Evolutionary conservation across 2,888 invertebrate species (phyloP).

Genomic region (Galerucella nymphaeae): DNA sequence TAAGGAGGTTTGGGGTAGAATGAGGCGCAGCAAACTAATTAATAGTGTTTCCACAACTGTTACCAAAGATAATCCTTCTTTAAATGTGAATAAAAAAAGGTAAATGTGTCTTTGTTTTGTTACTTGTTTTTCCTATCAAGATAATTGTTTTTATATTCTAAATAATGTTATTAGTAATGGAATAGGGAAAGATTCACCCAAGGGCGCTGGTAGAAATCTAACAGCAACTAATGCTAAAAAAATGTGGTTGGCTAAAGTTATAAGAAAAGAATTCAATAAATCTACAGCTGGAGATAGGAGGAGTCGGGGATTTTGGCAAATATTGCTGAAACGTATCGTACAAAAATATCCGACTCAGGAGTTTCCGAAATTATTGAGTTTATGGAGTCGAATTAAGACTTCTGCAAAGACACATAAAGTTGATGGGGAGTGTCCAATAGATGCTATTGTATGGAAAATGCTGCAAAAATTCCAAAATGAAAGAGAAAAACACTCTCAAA

Average conservation of each 20-base stretch:
- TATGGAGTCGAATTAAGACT: not conserved
- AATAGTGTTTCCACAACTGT: not conserved
- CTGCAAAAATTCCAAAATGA: too few species aligned
- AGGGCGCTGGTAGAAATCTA: not conserved
- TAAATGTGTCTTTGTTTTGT: too few species aligned
- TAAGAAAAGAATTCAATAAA: slow-evolving; percentile 12
- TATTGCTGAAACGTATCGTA: not conserved
- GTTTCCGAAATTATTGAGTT: not conserved
- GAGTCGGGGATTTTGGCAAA: not conserved
- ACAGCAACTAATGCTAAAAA: too few species aligned
- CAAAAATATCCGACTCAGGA: not conserved
- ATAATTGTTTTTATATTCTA: too few species aligned
- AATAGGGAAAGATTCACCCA: not conserved
- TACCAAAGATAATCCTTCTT: too few species aligned
- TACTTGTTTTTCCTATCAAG: too few species aligned
- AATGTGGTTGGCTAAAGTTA: not conserved
- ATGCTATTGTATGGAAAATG: too few species aligned
- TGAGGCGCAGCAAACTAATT: not conserved
- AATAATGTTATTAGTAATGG: too few species aligned
- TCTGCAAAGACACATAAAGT: too few species aligned
- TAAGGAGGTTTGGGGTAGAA: not conserved
- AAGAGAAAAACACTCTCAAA: too few species aligned
- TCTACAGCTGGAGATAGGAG: not conserved
- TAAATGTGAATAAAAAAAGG: too few species aligned
- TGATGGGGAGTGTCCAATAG: too few species aligned